Evolutionary conservation across 2,888 invertebrate species (phyloP).

Genomic region (Calliphora vomitoria): DNA sequence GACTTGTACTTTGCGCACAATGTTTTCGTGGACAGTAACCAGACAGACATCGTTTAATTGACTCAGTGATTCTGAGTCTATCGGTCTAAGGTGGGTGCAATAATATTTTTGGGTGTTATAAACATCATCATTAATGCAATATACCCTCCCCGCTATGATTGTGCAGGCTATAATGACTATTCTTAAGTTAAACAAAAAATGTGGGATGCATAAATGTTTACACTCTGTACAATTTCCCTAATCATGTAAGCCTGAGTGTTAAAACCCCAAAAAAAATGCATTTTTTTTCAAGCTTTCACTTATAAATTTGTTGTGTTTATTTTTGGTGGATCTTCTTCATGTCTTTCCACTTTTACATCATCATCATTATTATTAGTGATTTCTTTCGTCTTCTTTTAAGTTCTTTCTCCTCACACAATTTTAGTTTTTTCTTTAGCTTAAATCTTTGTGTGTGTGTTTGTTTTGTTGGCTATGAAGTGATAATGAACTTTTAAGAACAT

Average conservation of each 20-base stretch:
- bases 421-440: neutral
- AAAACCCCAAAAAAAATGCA: conserved; percentile 32
- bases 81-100: no score
- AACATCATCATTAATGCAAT: no score
- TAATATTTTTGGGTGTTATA: no score
- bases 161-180: no score
- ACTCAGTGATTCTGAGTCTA: no score
- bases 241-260: neutral
- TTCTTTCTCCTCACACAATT: neutral
- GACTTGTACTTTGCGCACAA: no score
- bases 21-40: no score
- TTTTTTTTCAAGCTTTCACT: conserved; percentile 54
- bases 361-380: neutral
- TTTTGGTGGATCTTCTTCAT: conserved; percentile 20
- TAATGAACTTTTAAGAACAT: conserved; percentile 30
- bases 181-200: no score
- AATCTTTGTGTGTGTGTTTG: neutral
- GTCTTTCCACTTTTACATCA: conserved; percentile 17
- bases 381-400: neutral
- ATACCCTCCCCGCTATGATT: no score
- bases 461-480: conserved; percentile 1
- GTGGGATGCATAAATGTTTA: no score
- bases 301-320: neutral
- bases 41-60: no score
- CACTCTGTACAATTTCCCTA: no score